Base-by-base conservation (phyloP, 64 coral and sea anemone species). In the Catalaphyllia jardinei region DNA sequence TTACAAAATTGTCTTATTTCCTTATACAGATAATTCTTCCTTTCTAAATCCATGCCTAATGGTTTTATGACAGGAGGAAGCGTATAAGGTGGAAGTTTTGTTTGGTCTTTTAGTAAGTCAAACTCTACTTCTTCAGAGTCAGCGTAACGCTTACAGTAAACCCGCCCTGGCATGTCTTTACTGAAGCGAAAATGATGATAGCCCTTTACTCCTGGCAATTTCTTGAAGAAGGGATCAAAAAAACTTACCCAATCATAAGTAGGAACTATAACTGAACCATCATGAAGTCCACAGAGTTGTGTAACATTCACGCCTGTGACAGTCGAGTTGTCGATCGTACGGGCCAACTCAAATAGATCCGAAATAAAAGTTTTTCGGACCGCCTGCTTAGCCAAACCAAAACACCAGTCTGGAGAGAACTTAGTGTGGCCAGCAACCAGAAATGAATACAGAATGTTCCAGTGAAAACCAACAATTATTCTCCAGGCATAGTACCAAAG, bases 271-370 rank as follows among this genome's bases (percentile, higher is more conserved):
- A 46, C 42, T 46, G 42, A 46, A 46, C 89, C 38, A 20, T 86
- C 81, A 83, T 86, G 90, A 8, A 75, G 79, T 9, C 81, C 90
- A 20, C 79, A 82, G 52, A 92, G 90, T 50, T 92, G 82, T 31
- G 81, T 29, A 27, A 85, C 80, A 92, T 86, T 92, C 29, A 92
- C 69, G 24, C 42, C 42, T 46, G 42, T 46, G 42, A 46, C 42
- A 46, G 42, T 46, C 42, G 74, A 86, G 31, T 55, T 76, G 9
- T 92, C 59, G 15, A 92, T 74, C 49, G 72, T 29, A 61, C 39
- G 55, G 33, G 77, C 89, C 30, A 91, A 63, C 69, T 91, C 89
- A 42, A 35, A 86, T 46, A 46, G 42, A 8, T 46, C 42, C 42
- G 42, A 46, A 46, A 46, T 2, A 46, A 46, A 46, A 46, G 42